phyloP scores from a whole-genome alignment of 2,113 vertebrate species.

The Petrocephalus zakoni region DNA sequence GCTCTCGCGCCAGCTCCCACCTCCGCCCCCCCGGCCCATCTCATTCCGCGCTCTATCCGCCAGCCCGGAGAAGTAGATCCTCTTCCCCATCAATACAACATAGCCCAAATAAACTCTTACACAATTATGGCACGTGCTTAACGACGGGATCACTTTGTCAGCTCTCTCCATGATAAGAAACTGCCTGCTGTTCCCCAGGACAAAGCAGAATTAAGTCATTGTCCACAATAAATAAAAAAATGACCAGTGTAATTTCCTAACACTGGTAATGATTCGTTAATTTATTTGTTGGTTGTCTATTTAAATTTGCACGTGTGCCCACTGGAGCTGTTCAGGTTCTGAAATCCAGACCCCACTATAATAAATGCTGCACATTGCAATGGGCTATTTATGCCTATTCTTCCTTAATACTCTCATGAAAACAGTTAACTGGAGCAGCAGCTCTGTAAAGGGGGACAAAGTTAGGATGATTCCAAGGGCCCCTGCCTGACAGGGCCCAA shows the following conservation, averaged over 20 bases:
- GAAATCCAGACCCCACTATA: neutral
- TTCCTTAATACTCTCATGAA: neutral
- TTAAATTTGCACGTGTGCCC: neutral
- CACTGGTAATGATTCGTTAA: conserved; percentile 6
- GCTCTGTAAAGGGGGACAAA: too few relatives aligned
- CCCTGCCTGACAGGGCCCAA: too few relatives aligned
- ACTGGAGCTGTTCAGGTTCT: neutral
- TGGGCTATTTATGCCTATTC: neutral
- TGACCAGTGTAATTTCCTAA: neutral
- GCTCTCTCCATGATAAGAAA: neutral
- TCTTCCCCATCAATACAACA: too few relatives aligned
- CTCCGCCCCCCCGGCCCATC: too few relatives aligned
- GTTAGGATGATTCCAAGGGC: too few relatives aligned
- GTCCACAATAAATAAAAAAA: neutral
- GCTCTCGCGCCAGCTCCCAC: too few relatives aligned
- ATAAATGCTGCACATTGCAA: neutral
- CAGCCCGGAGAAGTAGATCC: too few relatives aligned
- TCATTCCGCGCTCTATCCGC: too few relatives aligned
- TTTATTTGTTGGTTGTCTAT: neutral
- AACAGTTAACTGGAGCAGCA: neutral
- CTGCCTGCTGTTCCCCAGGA: neutral
- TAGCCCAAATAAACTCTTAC: too few relatives aligned
- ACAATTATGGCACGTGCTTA: neutral
- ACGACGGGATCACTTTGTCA: neutral
- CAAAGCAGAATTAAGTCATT: conserved; percentile 16